phyloP scores from a whole-genome alignment of 2,888 invertebrate genomes.

The Crepidodera aurea region DNA sequence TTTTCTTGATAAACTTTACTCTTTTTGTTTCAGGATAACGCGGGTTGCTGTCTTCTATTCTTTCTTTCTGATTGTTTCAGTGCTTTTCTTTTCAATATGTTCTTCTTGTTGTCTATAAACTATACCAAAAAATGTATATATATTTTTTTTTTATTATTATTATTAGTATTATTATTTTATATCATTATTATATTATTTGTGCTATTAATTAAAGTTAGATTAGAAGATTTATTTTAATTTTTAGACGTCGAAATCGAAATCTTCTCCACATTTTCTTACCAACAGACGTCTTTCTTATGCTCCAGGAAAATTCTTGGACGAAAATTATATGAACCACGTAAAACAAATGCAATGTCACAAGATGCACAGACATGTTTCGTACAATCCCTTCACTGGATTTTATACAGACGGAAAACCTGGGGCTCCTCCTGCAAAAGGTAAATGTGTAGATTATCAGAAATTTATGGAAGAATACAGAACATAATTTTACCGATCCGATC shows the following conservation, averaged over 20 bases:
- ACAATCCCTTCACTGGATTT: slow-evolving; percentile 47
- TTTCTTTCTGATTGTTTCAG: no score
- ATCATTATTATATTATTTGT: no score
- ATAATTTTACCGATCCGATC: neutral
- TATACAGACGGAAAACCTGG: slow-evolving; percentile 46
- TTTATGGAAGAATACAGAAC: neutral
- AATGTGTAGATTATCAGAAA: slow-evolving; percentile 1
- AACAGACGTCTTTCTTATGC: slow-evolving; percentile 46
- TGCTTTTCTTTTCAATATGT: no score
- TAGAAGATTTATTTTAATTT: neutral
- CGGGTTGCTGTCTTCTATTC: no score
- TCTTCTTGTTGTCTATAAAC: no score
- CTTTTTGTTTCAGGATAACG: no score
- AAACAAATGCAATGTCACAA: slow-evolving; percentile 45
- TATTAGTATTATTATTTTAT: no score
- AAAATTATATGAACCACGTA: slow-evolving; percentile 42
- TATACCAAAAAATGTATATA: no score
- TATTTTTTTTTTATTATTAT: no score
- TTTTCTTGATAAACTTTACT: no score
- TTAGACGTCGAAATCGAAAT: slow-evolving; percentile 34
- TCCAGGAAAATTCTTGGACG: slow-evolving; percentile 51
- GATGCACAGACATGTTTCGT: slow-evolving; percentile 39
- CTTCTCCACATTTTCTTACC: slow-evolving; percentile 48
- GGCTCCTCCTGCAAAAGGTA: neutral
- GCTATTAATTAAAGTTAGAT: no score